These are phyloP conservation scores for Muscicapa striata DNA, from an alignment of 2,797 vertebrate genomes.

Conservation along the genomic window DNA sequence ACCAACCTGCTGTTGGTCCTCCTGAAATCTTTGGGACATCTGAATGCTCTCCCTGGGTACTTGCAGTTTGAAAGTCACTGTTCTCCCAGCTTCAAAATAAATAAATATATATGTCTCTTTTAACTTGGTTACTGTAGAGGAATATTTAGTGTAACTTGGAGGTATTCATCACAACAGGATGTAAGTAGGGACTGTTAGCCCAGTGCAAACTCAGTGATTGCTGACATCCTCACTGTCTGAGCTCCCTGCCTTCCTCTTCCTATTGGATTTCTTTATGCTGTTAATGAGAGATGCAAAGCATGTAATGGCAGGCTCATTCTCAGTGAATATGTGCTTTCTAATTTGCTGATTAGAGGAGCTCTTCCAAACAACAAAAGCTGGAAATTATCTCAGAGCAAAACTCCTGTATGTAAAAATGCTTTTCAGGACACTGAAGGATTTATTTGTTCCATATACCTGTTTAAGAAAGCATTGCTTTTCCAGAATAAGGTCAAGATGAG, in stretches of 20 bases:
- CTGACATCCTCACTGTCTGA: background rate
- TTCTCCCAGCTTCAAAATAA: background rate
- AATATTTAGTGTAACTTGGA: background rate
- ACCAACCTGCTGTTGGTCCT: background rate
- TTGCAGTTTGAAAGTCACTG: background rate
- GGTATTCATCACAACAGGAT: background rate
- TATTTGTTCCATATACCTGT: slow-evolving; percentile 88
- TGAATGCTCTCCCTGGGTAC: background rate
- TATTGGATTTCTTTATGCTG: slow-evolving; percentile 15
- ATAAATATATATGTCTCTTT: background rate
- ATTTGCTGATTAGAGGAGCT: background rate
- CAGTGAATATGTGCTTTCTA: background rate
- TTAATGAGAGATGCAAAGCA: background rate
- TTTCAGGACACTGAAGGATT: slow-evolving; percentile 77
- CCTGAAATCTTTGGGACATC: background rate
- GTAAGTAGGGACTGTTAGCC: background rate
- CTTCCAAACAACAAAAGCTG: background rate
- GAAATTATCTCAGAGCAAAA: background rate
- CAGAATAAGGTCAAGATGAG: slow-evolving; percentile 90
- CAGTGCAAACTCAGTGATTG: background rate
- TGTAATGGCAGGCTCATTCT: background rate
- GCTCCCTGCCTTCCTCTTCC: background rate
- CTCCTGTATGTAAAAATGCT: slow-evolving; percentile 22
- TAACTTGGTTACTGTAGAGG: background rate
- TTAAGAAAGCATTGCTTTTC: slow-evolving; percentile 87